Base-by-base conservation (phyloP, 2,797 vertebrate genomes). In the Zalophus californianus region DNA sequence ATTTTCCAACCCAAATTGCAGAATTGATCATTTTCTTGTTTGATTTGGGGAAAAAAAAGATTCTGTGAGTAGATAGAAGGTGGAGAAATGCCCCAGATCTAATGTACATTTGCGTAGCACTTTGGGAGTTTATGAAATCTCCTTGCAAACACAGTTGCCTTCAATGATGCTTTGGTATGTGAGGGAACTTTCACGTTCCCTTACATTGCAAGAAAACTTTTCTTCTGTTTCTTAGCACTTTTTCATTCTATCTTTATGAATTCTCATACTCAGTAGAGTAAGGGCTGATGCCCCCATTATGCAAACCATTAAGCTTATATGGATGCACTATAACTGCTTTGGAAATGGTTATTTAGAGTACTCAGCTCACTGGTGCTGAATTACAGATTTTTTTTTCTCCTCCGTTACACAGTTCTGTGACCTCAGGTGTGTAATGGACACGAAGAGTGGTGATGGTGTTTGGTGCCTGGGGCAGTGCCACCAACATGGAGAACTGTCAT, bases 401-500 rank as follows among this genome's bases (percentile, higher is more conserved):
- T 96, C 25, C 38, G 56, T 44, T 68, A 70, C 70, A 58, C 80
- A 82, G 25, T 93, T 86, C 86, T 89, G 68, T 87, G 91, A 91
- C 87, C 72, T 97, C 86, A 88, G 90, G 62, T 97, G 88, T 95
- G 68, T 96, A 86, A 90, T 56, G 88, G 80, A 83, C 70, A 44
- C 4, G 41, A 48, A 79, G 84, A 88, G 77, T 29, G 52, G 77
- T 66, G 87, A 82, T 86, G 90, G 90, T 18, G 0, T 89, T 94
- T 84, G 29, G 85, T 89, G 50, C 93, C 95, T 84, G 86, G 88
- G 93, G 86, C 89, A 77, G 60, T 86, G 94, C 87, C 91, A 95
- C 41, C 94, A 79, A 64, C 50, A 58, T 38, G 52, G 95, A 50
- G 38, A 44, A 62, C 60, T 58, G 60, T 79, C 88, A 23, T 83